Base-by-base conservation (phyloP, 2,888 invertebrate species). In the Acrocera orbiculus region DNA sequence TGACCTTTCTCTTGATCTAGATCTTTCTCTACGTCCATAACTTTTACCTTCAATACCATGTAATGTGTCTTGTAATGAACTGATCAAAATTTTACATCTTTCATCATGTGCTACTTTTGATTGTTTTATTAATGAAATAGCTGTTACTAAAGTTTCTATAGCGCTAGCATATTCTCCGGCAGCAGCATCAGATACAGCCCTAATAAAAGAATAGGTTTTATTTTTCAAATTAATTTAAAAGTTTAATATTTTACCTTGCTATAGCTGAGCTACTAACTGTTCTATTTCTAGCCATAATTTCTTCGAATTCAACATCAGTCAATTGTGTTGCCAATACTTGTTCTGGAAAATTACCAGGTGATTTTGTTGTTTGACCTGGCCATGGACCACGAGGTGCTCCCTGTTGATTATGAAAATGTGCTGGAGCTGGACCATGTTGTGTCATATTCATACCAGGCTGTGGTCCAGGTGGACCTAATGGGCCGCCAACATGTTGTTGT, bases 231-330 rank as follows among this genome's bases (percentile, higher is more conserved):
- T 22, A 31, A 19, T 9, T 26, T 26, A 8, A 10, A 27, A 11
- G 15, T 14, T 14, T 19, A 10, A 31, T n/a, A n/a, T n/a, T 40
- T 28, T 37, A 58, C 55, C 59, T 53, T 10, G 89, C 86, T 44
- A 98, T 98, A 13, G 98, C 98, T 33, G 89, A 90, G 45, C 92
- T 92, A 23, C 92, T 93, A 1, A 98, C 96, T 7, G 95, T 95
- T 46, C 95, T 72, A 63, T 98, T 98, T 42, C 96, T 72, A 36
- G 82, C 76, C 86, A 98, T 93, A 35, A 93, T 87, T 58, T 98
- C 98, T 60, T 98, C 96, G 63, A 95, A 95, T 64, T 98, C 98
- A 23, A 80, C 83, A 61, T 96, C 96, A 42, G 77, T 74, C 44
- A 89, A 67, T 40, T 71, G 70, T 2, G 76, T 74, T 39, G 69